A percentile compares a stretch with the other conserved stretches of the same genome.
These are phyloP conservation scores for Thelaira solivaga DNA, from an alignment of 2,888 invertebrate genomes.

Conservation along the genomic window DNA sequence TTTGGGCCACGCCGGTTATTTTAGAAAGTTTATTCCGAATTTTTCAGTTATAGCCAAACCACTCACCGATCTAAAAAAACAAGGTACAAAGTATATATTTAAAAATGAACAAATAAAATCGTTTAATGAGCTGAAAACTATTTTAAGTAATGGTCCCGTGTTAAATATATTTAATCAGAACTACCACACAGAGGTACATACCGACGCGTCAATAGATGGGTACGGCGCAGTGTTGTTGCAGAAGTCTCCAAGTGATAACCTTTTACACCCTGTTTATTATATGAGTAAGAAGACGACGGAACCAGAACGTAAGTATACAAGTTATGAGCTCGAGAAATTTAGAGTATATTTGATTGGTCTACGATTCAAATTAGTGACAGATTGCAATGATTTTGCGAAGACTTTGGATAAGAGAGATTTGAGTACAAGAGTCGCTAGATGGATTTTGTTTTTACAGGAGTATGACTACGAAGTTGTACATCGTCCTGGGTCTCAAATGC, in stretches of 20 bases:
- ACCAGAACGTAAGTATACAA: not conserved
- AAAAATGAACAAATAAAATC: too few species aligned
- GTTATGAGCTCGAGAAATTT: slow-evolving; percentile 64
- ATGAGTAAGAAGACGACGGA: not conserved
- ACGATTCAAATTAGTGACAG: slow-evolving; percentile 30
- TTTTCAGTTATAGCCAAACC: not conserved
- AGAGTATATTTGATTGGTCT: slow-evolving; percentile 63
- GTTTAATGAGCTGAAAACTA: too few species aligned
- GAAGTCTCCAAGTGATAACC: not conserved
- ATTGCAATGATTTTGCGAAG: slow-evolving; percentile 49
- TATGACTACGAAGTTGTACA: slow-evolving; percentile 54
- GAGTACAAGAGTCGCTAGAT: slow-evolving; percentile 58
- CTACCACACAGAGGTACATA: too few species aligned
- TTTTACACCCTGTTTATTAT: not conserved
- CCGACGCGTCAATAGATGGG: too few species aligned
- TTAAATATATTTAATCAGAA: too few species aligned
- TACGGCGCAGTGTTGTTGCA: too few species aligned
- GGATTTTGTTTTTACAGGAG: slow-evolving; percentile 37
- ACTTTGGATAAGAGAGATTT: slow-evolving; percentile 56
- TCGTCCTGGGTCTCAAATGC: slow-evolving; percentile 50
- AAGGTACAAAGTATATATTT: not conserved
- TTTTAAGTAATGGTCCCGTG: too few species aligned
- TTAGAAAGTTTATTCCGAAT: not conserved
- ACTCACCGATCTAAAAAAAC: not conserved
- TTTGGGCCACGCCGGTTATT: not conserved